A percentile compares a stretch with the other conserved stretches of the same genome.
These are phyloP conservation scores for Oreochromis mossambicus DNA, from an alignment of 2,797 vertebrate genomes.

Conservation along the genomic window DNA sequence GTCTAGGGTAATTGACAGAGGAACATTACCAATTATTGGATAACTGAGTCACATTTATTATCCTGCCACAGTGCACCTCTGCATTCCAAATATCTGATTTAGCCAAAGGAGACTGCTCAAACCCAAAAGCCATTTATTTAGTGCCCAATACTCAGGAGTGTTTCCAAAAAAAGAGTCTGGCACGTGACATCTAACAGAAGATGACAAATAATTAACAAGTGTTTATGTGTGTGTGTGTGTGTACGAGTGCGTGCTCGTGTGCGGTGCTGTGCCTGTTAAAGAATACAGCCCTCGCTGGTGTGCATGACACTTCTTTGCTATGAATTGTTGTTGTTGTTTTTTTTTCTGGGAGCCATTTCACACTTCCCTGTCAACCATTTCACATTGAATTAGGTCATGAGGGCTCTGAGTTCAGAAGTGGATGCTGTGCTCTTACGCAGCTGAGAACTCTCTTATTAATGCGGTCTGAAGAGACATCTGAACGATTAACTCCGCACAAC, in stretches of 20 bases:
- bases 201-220: constrained; percentile 61
- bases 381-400: constrained; percentile 48
- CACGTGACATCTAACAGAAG: constrained; percentile 36
- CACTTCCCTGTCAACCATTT: constrained; percentile 57
- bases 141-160: constrained; percentile 28
- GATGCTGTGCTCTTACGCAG: constrained; percentile 17
- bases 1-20: constrained; percentile 60
- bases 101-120: constrained; percentile 57
- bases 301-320: constrained; percentile 28
- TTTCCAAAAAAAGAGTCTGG: constrained; percentile 35
- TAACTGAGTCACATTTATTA: constrained; percentile 66
- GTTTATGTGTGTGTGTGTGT: not conserved
- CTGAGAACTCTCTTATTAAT: constrained; percentile 45
- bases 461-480: constrained; percentile 35
- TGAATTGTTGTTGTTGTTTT: constrained; percentile 2
- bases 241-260: not conserved
- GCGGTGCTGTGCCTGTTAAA: not conserved
- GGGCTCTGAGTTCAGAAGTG: constrained; percentile 37
- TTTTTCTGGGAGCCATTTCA: constrained; percentile 36
- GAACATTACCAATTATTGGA: constrained; percentile 64
- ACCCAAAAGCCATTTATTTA: constrained; percentile 62
- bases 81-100: constrained; percentile 71
- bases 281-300: constrained; percentile 11
- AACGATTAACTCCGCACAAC: constrained; percentile 38
- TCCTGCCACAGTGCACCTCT: constrained; percentile 46